These are phyloP conservation scores for Callocephalon fimbriatum DNA, from an alignment of 2,113 vertebrate species.

Conservation along the genomic window DNA sequence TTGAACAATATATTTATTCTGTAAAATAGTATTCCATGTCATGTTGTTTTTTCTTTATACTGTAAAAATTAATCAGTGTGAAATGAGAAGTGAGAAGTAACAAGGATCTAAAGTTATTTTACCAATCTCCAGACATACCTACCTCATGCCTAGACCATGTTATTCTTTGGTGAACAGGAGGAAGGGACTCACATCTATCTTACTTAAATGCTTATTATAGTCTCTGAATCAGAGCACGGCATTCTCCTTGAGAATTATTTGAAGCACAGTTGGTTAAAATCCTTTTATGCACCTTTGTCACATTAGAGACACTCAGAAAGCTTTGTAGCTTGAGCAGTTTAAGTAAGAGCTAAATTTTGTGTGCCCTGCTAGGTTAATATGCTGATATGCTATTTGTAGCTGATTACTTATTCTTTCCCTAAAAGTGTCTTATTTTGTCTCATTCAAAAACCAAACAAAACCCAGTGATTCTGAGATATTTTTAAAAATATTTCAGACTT, in stretches of 20 bases:
- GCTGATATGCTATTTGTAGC: background rate
- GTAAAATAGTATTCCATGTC: background rate
- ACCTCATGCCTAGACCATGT: background rate
- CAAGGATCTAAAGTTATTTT: background rate
- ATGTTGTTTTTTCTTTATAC: background rate
- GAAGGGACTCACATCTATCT: background rate
- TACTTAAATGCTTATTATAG: background rate
- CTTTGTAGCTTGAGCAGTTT: background rate
- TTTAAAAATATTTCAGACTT: background rate
- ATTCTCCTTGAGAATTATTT: background rate
- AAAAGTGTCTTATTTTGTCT: background rate
- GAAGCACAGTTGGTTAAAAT: background rate
- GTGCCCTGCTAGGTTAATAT: background rate
- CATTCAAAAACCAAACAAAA: background rate
- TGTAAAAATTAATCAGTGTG: background rate
- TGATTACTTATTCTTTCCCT: background rate
- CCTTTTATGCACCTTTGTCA: background rate
- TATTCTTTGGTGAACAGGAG: background rate
- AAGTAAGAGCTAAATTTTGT: background rate
- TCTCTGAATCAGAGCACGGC: fast-evolving
- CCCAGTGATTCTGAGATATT: background rate
- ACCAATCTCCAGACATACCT: background rate
- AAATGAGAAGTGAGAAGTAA: background rate
- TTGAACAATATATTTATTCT: background rate
- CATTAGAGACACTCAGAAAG: background rate